Conservation (phyloP, 2,113 vertebrate genomes). For the Sinocyclocheilus anophthalmus region DNA sequence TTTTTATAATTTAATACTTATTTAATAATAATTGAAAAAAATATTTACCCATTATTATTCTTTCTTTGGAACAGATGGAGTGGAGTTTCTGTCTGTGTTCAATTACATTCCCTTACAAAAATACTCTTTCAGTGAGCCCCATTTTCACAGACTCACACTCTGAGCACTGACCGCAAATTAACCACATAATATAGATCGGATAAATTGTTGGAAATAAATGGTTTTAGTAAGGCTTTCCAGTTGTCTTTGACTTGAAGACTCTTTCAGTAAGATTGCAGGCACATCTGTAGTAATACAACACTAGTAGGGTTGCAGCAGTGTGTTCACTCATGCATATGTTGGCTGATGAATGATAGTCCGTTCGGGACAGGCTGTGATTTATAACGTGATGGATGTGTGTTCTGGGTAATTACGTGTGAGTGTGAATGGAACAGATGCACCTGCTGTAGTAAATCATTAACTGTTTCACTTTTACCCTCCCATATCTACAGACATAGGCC, state of each 20-base stretch:
- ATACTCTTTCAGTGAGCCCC: background rate
- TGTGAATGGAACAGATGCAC: conserved; percentile 41
- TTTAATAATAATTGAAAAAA: too few relatives aligned
- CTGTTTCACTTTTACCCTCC: background rate
- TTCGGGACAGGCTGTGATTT: conserved; percentile 27
- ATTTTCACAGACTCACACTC: background rate
- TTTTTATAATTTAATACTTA: too few relatives aligned
- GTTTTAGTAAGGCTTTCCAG: background rate
- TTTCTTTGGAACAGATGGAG: background rate
- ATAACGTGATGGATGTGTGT: conserved; percentile 56
- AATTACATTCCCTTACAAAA: background rate
- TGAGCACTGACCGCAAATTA: background rate
- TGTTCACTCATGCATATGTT: conserved; percentile 21
- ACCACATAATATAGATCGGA: background rate
- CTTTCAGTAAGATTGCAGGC: background rate
- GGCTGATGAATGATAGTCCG: conserved; percentile 25
- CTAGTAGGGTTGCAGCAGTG: background rate
- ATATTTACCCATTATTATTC: background rate
- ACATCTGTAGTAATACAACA: conserved; percentile 11
- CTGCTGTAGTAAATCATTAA: conserved; percentile 38
- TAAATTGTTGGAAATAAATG: background rate
- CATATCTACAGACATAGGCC: background rate
- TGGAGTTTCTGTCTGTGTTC: background rate
- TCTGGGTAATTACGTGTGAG: conserved; percentile 27
- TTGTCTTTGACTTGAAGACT: background rate